Evolutionary conservation across 2,113 vertebrate genomes (phyloP).

Genomic region (Nerophis lumbriciformis): DNA sequence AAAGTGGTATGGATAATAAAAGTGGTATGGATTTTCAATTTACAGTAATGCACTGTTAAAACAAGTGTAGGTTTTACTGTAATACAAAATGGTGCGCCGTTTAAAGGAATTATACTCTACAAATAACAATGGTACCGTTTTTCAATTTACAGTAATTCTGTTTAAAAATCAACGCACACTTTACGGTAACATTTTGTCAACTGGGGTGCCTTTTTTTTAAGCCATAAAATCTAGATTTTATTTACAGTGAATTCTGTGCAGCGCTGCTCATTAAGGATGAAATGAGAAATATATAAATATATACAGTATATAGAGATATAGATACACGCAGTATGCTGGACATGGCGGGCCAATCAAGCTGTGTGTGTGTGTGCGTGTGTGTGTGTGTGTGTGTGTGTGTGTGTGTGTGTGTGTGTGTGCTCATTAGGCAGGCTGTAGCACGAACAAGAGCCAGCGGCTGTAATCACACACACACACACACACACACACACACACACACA

Average conservation of each 20-base stretch:
- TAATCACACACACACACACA: conserved; percentile 5
- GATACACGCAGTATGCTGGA: conserved; percentile 15
- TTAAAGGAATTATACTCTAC: no score
- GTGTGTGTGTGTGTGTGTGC: conserved; percentile 32
- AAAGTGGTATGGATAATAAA: no score
- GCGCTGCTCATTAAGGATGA: conserved; percentile 52
- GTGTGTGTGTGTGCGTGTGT: conserved; percentile 7
- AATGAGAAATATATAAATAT: conserved; percentile 15
- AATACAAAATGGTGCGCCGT: no score
- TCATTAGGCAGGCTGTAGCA: conserved; percentile 41
- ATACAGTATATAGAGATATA: conserved; percentile 14
- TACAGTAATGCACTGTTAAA: no score
- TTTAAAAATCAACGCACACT: no score
- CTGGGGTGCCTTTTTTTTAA: no score
- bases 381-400: conserved; percentile 26
- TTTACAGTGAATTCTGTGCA: conserved; percentile 21
- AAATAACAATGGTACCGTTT: no score
- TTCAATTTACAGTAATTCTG: no score
- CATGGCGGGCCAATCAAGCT: conserved; percentile 33
- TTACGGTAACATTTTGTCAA: no score
- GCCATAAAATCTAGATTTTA: no score
- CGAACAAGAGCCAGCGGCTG: conserved; percentile 30
- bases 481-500: conserved; percentile 5
- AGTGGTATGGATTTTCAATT: no score
- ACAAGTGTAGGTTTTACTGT: no score